Percentiles rank a stretch among this genome's conserved stretches.
These are phyloP conservation scores for Himantopus leucocephalus DNA, from an alignment of 2,113 vertebrate genomes.

Conservation along the genomic window DNA sequence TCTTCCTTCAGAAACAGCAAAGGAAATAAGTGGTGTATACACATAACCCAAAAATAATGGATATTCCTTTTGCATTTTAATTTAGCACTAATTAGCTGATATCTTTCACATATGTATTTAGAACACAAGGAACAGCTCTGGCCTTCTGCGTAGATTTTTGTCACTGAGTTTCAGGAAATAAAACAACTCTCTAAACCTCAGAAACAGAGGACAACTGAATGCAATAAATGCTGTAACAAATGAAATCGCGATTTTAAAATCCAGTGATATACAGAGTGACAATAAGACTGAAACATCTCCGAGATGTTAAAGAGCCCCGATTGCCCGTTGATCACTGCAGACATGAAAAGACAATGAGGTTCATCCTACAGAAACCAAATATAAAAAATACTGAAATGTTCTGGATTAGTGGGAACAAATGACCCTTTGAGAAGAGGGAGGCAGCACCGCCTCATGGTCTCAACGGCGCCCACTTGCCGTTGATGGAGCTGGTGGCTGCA, in stretches of 20 bases:
- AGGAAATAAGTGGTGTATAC: background rate
- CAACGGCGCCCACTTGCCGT: background rate
- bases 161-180: background rate
- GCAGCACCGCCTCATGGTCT: background rate
- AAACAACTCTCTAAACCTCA: background rate
- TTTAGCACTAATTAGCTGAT: slow-evolving; percentile 22
- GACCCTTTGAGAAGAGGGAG: background rate
- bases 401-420: background rate
- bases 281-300: background rate
- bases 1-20: background rate
- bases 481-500: background rate
- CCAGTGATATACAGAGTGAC: background rate
- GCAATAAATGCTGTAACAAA: background rate
- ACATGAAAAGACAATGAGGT: background rate
- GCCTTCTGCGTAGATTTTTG: background rate
- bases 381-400: background rate
- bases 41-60: background rate
- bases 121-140: background rate
- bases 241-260: background rate
- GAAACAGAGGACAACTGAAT: background rate
- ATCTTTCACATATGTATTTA: background rate
- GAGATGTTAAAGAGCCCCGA: background rate
- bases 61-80: background rate
- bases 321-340: background rate
- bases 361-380: background rate